Base-by-base conservation (phyloP, 2,113 vertebrate species). In the Apeltes quadracus region DNA sequence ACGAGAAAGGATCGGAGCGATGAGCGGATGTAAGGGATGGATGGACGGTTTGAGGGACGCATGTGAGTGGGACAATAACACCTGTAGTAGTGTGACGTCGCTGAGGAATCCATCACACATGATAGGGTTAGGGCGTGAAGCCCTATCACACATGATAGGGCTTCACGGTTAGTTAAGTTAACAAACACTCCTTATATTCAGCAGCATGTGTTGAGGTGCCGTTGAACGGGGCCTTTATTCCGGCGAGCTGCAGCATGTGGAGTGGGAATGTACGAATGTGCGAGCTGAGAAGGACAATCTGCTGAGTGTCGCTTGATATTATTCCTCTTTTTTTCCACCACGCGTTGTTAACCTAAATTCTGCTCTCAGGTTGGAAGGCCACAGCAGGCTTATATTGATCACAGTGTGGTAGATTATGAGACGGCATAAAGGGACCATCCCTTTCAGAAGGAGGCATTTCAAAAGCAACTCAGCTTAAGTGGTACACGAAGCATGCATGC, bases 251-350 rank as follows among this genome's bases (percentile, higher is more conserved):
- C 27, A 29, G 51, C 16, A n/a, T 29, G 38, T 22, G 25, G 53
- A 66, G 41, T 39, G 34, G 36, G 43, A 66, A 16, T 25, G 41
- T 14, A 20, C 39, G 29, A 54, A 61, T 65, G 53, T 69, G 50
- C n/a, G 8, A 61, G 72, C 27, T 58, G 48, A 23, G n/a, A 51
- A 51, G 13, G 22, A 51, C 10, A 11, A 51, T 51, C 48, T 22
- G 5, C 48, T 53, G 51, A 25, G 12, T 15, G 51, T 23, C 13
- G 23, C 12, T 15, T 23, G 15, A 53, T 23, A 53, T 43, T 50
- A 0, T 23, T 39, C 2, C 38, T 39, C 2, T 5, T 39, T 23
- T 23, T 50, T 5, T 22, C 8, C 6, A 48, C n/a, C 22, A 12
- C 12, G n/a, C 48, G 13, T 50, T 23, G 48, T 23, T 51, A 51